Base-by-base conservation (phyloP, 2,888 invertebrate species). In the Hydriomena furcata region DNA sequence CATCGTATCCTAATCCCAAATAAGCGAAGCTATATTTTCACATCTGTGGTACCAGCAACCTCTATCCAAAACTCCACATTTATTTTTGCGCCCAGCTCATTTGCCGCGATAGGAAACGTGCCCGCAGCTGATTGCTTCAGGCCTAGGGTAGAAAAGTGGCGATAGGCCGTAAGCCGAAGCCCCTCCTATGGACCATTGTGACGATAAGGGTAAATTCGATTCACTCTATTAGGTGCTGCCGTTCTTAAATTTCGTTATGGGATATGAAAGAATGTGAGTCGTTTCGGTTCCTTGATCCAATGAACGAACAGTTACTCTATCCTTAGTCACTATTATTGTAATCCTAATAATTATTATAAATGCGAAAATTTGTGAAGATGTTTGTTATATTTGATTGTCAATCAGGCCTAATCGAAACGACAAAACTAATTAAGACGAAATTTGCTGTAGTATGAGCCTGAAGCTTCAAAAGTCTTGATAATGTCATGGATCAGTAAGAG, bases 61-160 rank as follows among this genome's bases (percentile, higher is more conserved):
- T 20, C 34, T 46, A 35, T 45, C 3, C 38, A 21, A 49, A 52
- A 45, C 30, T 11, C n/a, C 10, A 43, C 36, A 51, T 50, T 49
- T 30, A 12, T 41, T 12, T 31, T 30, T 21, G 30, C 7, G 30
- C 20, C 35, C 32, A 21, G 48, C 35, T 32, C 44, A 45, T 48
- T 45, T 40, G 44, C 30, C 31, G 52, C 64, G 66, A 72, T 71
- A 61, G 68, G 59, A 63, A 66, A 68, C 71, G 70, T 71, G 73
- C 52, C 63, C 57, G 65, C 50, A 58, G 53, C 47, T 62, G 68
- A 65, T 59, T 61, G 65, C 54, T 32, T 4, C 7, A 6, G 27
- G 23, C 13, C 40, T 20, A 12, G 45, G 27, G 35, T 30, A 17
- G 38, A n/a, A n/a, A n/a, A n/a, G 32, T 11, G 27, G 5, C 30